Base-by-base conservation (phyloP, 1,140 invertebrate genomes). In the Bactericera cockerelli region DNA sequence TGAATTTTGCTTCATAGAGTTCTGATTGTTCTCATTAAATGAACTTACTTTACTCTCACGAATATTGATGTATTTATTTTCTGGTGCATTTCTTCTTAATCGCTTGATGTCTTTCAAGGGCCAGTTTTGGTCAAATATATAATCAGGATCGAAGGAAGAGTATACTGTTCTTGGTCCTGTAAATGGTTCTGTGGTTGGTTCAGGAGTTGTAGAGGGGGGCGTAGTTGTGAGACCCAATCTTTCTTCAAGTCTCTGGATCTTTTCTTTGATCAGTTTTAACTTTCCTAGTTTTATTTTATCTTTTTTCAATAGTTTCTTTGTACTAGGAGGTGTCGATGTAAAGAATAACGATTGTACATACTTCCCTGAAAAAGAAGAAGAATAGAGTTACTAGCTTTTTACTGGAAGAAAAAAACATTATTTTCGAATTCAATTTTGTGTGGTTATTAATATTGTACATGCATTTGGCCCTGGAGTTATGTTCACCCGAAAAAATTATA, bases 241-340 rank as follows among this genome's bases (percentile, higher is more conserved):
- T 49, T 49, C 42, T 49, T 49, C 42, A 49, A 49, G 42, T 49
- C 19, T 22, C 22, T 4, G 8, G 6, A 49, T 49, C 6, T 49
- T 49, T 49, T 49, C 42, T 49, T 49, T 49, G 4, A 49, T 16
- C 19, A 49, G 3, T 49, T 49, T 49, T 49, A 49, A 49, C 19
- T 49, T 49, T 49, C 42, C 42, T 22, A 49, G n/a, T 49, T 49
- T 49, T 6, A 49, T 49, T 49, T 49, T 49, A 8, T 49, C 42
- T 49, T 49, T 49, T 22, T 49, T 49, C 22, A 19, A 19, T n/a
- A 22, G n/a, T n/a, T n/a, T 49, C n/a, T 22, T 49, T 49, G 42
- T 19, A 8, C 8, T n/a, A 10, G 42, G 22, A 6, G 19, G 22
- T 19, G 42, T 49, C 19, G 42, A 49, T 22, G 42, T 49, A 22